Conservation (phyloP, 2,797 vertebrate species). For the Acrocephalus scirpaceus region DNA sequence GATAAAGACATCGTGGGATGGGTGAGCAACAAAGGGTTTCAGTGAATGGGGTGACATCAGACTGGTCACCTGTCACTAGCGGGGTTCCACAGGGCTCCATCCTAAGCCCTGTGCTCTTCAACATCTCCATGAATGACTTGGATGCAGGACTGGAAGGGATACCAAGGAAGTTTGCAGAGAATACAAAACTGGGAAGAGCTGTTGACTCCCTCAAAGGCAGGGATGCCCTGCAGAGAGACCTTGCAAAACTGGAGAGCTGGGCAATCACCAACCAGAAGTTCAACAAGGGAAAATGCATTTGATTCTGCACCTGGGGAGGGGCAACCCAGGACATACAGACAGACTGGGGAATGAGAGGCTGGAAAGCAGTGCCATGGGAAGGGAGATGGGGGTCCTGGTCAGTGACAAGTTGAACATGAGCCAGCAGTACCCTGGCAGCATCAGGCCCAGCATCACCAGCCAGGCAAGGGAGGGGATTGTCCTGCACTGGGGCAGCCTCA, state of each 20-base stretch:
- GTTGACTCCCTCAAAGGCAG: neutral
- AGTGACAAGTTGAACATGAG: accelerated
- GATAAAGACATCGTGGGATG: neutral
- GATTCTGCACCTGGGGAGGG: neutral
- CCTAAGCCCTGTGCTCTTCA: accelerated
- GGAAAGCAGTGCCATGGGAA: neutral
- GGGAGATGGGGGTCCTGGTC: accelerated
- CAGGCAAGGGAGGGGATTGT: accelerated
- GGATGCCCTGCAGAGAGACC: neutral
- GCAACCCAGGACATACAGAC: accelerated
- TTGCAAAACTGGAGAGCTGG: neutral
- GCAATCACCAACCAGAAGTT: neutral
- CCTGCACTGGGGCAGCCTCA: accelerated
- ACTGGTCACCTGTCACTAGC: neutral
- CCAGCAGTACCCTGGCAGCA: neutral
- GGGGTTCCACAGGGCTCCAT: neutral
- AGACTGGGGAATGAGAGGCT: neutral
- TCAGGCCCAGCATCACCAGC: neutral
- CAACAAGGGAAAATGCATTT: neutral
- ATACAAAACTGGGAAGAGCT: neutral
- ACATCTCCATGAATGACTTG: neutral
- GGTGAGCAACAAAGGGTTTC: neutral
- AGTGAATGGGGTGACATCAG: neutral
- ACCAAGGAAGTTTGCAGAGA: neutral
- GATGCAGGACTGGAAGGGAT: neutral